Conservation (phyloP, 2,113 vertebrate genomes). For the Heliornis fulica region DNA sequence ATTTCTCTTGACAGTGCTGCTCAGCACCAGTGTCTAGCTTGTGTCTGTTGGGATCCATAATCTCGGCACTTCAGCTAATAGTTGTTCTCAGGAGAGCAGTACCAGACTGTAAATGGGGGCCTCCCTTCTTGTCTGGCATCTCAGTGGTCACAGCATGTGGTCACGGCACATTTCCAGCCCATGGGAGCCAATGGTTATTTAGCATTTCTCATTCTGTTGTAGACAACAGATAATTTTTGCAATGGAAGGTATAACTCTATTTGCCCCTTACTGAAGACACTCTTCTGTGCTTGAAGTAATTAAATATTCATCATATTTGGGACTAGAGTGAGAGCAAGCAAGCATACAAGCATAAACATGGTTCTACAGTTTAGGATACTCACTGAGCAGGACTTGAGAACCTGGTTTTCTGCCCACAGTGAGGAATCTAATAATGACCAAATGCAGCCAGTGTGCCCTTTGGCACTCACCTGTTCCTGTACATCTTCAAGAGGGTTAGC, state of each 20-base stretch:
- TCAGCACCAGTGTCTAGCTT: not conserved
- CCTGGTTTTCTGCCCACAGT: not conserved
- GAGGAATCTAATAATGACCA: not conserved
- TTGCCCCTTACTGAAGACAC: not conserved
- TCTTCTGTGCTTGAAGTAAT: not conserved
- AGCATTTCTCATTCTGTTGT: not conserved
- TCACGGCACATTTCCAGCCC: not conserved
- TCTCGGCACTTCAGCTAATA: not conserved
- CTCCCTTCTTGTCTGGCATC: not conserved
- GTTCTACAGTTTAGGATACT: not conserved
- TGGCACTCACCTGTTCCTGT: not conserved
- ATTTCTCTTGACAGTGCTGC: not conserved
- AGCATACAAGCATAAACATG: fast-evolving
- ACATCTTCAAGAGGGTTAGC: not conserved
- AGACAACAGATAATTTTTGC: not conserved
- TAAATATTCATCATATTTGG: not conserved
- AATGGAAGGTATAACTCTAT: not conserved
- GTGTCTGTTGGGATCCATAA: not conserved
- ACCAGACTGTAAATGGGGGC: not conserved
- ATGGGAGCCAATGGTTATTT: not conserved
- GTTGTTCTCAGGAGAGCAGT: not conserved
- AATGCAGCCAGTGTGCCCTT: not conserved
- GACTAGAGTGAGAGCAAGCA: not conserved
- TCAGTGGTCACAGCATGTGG: fast-evolving
- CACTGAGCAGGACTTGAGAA: not conserved